Percentiles rank a stretch among this genome's conserved stretches.
These are phyloP conservation scores for Aphaenogaster ashmeadi DNA, from an alignment of 1,140 invertebrate species.

Conservation along the genomic window DNA sequence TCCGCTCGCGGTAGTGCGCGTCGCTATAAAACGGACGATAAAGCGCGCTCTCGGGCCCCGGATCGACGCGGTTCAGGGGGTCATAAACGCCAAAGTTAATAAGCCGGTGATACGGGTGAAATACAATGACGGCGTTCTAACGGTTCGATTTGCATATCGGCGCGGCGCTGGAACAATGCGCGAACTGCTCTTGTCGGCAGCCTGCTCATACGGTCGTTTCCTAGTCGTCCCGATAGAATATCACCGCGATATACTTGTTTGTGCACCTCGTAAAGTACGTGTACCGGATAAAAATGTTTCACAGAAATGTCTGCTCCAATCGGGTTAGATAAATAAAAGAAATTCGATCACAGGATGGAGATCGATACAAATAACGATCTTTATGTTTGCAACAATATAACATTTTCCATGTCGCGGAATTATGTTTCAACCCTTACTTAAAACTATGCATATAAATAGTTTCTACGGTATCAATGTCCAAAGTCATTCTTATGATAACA, in stretches of 20 bases:
- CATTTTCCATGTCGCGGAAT: neutral
- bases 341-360: neutral
- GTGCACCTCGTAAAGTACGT: neutral
- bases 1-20: conserved; percentile 45
- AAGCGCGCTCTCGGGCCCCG: conserved; percentile 39
- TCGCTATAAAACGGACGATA: conserved; percentile 68
- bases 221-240: conserved; percentile 26
- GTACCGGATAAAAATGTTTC: neutral
- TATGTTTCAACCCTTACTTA: neutral
- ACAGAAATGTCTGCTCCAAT: neutral
- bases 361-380: conserved; percentile 5
- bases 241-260: neutral
- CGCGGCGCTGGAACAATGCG: conserved; percentile 47
- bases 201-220: conserved; percentile 27
- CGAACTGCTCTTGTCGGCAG: conserved; percentile 25
- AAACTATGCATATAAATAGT: neutral
- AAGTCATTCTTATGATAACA: neutral
- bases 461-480: neutral
- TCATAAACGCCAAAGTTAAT: conserved; percentile 73
- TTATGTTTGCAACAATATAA: neutral
- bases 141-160: conserved; percentile 56
- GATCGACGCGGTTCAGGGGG: conserved; percentile 59
- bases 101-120: conserved; percentile 54
- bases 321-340: neutral
- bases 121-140: conserved; percentile 58